phyloP scores from a whole-genome alignment of 2,797 vertebrate species.

The Botia almorhae region DNA sequence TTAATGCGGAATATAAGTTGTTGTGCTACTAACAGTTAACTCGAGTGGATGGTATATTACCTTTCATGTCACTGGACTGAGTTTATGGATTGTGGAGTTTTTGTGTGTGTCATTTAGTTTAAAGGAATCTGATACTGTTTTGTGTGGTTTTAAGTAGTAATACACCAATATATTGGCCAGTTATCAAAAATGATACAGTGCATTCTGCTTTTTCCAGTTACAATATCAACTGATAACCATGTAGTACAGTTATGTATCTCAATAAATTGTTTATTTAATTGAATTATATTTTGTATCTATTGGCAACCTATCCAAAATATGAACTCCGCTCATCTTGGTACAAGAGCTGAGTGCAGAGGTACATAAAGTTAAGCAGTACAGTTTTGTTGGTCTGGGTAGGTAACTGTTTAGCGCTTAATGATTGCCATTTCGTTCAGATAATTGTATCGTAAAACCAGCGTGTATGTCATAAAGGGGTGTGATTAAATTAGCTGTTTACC shows the following conservation, averaged over 20 bases:
- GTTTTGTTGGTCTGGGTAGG: background rate
- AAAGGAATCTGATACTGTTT: background rate
- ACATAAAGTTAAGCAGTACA: background rate
- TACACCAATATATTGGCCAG: too few relatives aligned
- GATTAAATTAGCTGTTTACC: constrained; percentile 20
- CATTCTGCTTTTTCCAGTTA: too few relatives aligned
- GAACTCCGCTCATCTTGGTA: background rate
- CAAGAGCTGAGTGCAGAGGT: background rate
- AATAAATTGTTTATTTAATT: background rate
- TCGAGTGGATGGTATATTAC: background rate
- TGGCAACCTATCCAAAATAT: too few relatives aligned
- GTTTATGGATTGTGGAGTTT: background rate
- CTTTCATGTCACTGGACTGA: background rate
- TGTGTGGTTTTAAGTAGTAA: background rate
- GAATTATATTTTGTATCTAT: background rate
- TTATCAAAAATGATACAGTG: too few relatives aligned
- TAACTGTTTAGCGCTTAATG: background rate
- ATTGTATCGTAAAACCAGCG: constrained; percentile 3
- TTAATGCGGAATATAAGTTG: too few relatives aligned
- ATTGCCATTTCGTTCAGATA: background rate
- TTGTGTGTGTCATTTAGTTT: background rate
- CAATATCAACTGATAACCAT: too few relatives aligned
- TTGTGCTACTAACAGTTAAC: background rate
- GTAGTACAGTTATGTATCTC: too few relatives aligned
- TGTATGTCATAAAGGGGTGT: constrained; percentile 14